Base-by-base conservation (phyloP, 2,113 vertebrate genomes). In the Stigmatopora nigra region DNA sequence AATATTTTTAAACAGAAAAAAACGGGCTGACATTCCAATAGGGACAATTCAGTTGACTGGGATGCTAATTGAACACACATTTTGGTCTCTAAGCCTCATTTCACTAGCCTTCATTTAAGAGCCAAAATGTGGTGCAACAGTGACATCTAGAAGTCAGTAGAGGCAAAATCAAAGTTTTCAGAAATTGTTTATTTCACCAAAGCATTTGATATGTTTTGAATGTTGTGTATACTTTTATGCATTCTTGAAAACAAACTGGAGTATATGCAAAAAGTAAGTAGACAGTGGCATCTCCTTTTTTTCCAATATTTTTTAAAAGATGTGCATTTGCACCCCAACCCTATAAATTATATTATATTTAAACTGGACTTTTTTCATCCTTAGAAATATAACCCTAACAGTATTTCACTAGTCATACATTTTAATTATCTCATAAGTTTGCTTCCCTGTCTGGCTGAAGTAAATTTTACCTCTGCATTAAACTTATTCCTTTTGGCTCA, bases 11-110 rank as follows among this genome's bases (percentile, higher is more conserved):
- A 31, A 31, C 1, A 3, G 3, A 31, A 61, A 57, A 68, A 64
- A 69, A 72, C 77, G 73, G 19, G 69, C 76, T 85, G 79, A 88
- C 85, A 87, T 87, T 86, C 84, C 84, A 74, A 61, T 53, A 81
- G 72, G 14, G 68, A 75, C 60, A 67, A 81, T 46, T 75, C 73
- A 76, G 82, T 81, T 73, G 84, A 80, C 80, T 78, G 61, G 68
- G 69, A 19, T n/a, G 41, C 71, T 87, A 89, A 88, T 85, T 84
- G 84, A 87, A 86, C 78, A 81, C 87, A 89, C 76, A 87, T 87
- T 87, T 75, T 59, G 77, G 70, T 31, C 53, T 25, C 53, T 77
- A 70, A 46, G 70, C 62, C 63, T 64, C 47, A 0, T 2, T 10
- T 25, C 22, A 11, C 13, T 20, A 64, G 78, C 48, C 48, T 36